Base-by-base conservation (phyloP, 2,797 vertebrate genomes). In the Nasua narica region DNA sequence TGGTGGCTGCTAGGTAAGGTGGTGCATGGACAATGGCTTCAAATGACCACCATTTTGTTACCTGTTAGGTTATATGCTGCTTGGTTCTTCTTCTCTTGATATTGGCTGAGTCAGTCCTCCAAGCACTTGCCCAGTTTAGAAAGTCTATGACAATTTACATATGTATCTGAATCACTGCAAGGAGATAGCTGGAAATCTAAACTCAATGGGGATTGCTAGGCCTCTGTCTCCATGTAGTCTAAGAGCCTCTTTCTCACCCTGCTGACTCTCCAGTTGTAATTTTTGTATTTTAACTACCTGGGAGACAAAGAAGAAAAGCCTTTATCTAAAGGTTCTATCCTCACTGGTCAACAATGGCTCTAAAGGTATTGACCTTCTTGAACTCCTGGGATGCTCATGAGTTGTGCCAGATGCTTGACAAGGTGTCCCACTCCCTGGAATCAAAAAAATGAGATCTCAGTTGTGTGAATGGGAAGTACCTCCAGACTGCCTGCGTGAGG, bases 341-440 rank as follows among this genome's bases (percentile, higher is more conserved):
- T 83, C 5, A 32, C 6, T 74, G 46, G 14, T 29, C 60, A 95
- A 5, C 2, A 77, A 43, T 16, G 32, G 2, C 56, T 60, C 10
- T 50, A 69, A 43, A 87, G 35, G 19, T 37, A 12, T 7, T 62
- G 35, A 35, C 2, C 56, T 4, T 14, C 18, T 14, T 67, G 23
- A 0, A 12, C 6, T 65, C 7, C 3, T 35, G 19, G 4, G 1
- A 0, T 56, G 12, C 10, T 74, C 19, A n/a, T 12, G 3, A 13
- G 7, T 35, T 19, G 18, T 81, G 16, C 1, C 10, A 37, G 43
- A 32, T 52, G 2, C 40, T 78, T 56, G 29, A 27, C 14, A 52
- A 27, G 23, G 14, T 74, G 72, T 90, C 4, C 6, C 19, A 67
- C 3, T 82, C 19, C 5, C 32, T 37, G 14, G n/a, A 58, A 23